Evolutionary conservation across 2,888 invertebrate genomes (phyloP).

Genomic region (Mactromeris polynyma): DNA sequence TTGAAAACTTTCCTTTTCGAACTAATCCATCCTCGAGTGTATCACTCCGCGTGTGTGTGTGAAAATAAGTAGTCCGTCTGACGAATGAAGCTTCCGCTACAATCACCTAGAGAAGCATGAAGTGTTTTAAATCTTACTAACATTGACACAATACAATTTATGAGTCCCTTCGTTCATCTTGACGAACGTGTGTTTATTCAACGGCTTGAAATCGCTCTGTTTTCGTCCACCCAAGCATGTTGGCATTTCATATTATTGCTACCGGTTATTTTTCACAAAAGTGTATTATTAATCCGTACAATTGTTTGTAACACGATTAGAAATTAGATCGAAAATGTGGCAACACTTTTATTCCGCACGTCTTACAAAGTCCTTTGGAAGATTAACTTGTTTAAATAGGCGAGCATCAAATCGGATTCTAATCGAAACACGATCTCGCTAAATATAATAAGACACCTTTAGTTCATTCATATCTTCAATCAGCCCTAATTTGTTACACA

Average conservation of each 20-base stretch:
- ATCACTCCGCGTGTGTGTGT: constrained; percentile 1
- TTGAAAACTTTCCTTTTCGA: background rate
- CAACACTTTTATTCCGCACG: background rate
- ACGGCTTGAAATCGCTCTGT: background rate
- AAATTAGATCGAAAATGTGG: background rate
- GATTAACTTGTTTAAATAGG: constrained; percentile 1
- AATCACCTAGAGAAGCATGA: background rate
- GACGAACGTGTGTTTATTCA: background rate
- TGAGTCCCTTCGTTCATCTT: background rate
- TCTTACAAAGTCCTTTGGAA: background rate
- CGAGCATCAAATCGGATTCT: background rate
- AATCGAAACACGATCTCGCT: background rate
- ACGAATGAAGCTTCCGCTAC: background rate
- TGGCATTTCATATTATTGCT: background rate
- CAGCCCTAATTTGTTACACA: background rate
- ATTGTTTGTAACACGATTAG: constrained; percentile 4
- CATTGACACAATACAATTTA: background rate
- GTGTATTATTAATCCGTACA: background rate
- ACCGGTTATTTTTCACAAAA: background rate
- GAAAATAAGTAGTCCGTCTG: constrained; percentile 12
- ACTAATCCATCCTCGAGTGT: background rate
- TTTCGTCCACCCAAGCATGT: background rate
- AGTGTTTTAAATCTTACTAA: constrained; percentile 12
- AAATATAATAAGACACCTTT: background rate
- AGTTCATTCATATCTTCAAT: background rate